phyloP scores from a whole-genome alignment of 2,113 vertebrate species.

The Hyperopisus bebe region DNA sequence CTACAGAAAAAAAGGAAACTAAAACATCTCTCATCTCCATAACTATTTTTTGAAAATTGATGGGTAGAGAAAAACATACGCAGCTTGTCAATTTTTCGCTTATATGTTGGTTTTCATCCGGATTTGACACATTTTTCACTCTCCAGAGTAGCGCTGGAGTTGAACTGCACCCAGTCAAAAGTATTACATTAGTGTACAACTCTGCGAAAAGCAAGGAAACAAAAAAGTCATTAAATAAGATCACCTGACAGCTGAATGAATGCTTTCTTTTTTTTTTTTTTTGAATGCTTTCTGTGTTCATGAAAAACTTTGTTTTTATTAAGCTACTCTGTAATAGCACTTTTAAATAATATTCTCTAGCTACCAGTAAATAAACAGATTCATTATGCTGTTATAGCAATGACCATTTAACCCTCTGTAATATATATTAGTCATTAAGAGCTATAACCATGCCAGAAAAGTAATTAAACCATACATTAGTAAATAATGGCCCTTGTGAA shows the following conservation, averaged over 20 bases:
- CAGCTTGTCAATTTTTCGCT: not conserved
- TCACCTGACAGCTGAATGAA: not conserved
- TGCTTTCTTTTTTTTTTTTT: too few species aligned
- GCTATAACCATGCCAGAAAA: slow-evolving; percentile 52
- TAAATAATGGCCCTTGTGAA: slow-evolving; percentile 27
- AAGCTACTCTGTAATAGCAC: slow-evolving; percentile 46
- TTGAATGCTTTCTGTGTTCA: not conserved
- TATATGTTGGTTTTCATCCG: not conserved
- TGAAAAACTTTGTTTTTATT: not conserved
- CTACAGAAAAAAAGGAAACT: not conserved
- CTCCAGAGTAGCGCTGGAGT: not conserved
- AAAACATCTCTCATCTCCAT: not conserved
- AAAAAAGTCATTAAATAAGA: not conserved
- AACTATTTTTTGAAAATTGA: not conserved
- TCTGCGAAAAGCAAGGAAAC: not conserved
- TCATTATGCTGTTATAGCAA: slow-evolving; percentile 61
- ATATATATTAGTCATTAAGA: slow-evolving; percentile 56
- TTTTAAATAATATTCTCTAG: slow-evolving; percentile 50
- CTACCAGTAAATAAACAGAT: slow-evolving; percentile 54
- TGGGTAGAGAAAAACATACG: not conserved
- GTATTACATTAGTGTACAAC: slow-evolving; percentile 9
- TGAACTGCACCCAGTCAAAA: not conserved
- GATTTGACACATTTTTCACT: not conserved
- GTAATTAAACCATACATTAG: slow-evolving; percentile 54
- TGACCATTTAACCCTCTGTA: slow-evolving; percentile 55